Evolutionary conservation across 2,888 invertebrate genomes (phyloP).

Genomic region (Anticlea derivata): DNA sequence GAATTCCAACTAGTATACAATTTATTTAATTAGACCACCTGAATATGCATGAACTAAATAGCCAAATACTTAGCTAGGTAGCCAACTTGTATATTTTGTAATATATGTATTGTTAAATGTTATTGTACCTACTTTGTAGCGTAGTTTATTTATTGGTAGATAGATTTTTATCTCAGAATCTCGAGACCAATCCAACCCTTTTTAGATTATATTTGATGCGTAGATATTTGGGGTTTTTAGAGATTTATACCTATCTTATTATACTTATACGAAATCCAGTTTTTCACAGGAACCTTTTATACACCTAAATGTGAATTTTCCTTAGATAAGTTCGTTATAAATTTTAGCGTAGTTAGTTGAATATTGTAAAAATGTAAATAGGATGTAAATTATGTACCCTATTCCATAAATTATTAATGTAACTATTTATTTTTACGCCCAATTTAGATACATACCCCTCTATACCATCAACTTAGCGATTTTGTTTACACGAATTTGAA

Average conservation of each 20-base stretch:
- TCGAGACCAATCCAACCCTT: constrained; percentile 79
- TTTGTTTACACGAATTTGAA: no score
- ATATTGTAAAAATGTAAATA: constrained; percentile 48
- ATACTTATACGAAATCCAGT: constrained; percentile 70
- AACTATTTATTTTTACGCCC: constrained; percentile 50
- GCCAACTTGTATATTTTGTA: constrained; percentile 79
- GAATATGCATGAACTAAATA: constrained; percentile 18
- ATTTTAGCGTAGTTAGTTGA: constrained; percentile 61
- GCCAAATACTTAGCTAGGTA: no score
- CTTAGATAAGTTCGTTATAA: constrained; percentile 65
- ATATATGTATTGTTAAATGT: constrained; percentile 71
- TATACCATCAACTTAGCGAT: no score
- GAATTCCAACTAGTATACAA: constrained; percentile 12
- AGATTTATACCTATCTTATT: constrained; percentile 68
- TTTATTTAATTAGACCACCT: constrained; percentile 21
- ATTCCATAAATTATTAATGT: constrained; percentile 32
- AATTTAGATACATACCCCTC: constrained; percentile 47
- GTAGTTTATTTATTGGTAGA: constrained; percentile 62
- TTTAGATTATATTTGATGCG: constrained; percentile 70
- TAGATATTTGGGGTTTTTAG: constrained; percentile 75
- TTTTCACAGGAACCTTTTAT: constrained; percentile 75
- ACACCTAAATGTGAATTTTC: constrained; percentile 73
- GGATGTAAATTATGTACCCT: constrained; percentile 42
- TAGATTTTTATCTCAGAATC: constrained; percentile 71
- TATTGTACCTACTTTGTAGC: constrained; percentile 51